phyloP scores from a whole-genome alignment of 1,140 invertebrate species.

The Mya arenaria region DNA sequence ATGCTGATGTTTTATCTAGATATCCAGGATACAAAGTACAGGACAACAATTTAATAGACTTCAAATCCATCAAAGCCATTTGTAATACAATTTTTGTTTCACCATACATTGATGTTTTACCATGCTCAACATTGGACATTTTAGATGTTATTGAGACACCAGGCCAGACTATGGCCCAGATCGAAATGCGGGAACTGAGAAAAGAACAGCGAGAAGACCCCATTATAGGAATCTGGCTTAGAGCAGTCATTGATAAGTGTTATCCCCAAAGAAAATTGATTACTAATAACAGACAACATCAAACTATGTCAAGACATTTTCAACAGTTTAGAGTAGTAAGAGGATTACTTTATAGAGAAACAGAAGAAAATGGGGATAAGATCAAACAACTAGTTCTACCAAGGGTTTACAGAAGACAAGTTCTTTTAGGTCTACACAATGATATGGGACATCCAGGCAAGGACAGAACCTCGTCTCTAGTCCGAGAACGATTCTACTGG shows the following conservation, averaged over 20 bases:
- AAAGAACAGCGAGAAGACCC: slow-evolving; percentile 7
- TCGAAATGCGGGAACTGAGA: not conserved
- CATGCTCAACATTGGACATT: too few species aligned
- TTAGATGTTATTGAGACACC: not conserved
- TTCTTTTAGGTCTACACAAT: not conserved
- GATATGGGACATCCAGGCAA: slow-evolving; percentile 14
- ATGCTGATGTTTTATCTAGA: slow-evolving; percentile 7
- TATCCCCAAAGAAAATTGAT: not conserved
- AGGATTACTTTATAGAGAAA: slow-evolving; percentile 12
- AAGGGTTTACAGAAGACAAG: not conserved
- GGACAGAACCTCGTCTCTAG: not conserved
- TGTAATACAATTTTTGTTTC: too few species aligned
- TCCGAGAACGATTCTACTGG: slow-evolving; percentile 8
- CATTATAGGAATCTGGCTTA: slow-evolving; percentile 17
- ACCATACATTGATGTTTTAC: too few species aligned
- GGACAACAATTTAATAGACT: too few species aligned
- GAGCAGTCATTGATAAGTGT: not conserved
- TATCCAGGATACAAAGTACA: too few species aligned
- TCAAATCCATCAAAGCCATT: too few species aligned
- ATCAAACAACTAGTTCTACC: slow-evolving; percentile 5
- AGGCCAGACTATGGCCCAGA: not conserved
- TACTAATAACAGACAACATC: slow-evolving; percentile 3
- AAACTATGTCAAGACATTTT: slow-evolving; percentile 16
- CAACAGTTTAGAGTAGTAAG: slow-evolving; percentile 5
- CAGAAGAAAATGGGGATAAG: not conserved